phyloP scores from a whole-genome alignment of 1,140 invertebrate genomes.

The Drusus annulatus region DNA sequence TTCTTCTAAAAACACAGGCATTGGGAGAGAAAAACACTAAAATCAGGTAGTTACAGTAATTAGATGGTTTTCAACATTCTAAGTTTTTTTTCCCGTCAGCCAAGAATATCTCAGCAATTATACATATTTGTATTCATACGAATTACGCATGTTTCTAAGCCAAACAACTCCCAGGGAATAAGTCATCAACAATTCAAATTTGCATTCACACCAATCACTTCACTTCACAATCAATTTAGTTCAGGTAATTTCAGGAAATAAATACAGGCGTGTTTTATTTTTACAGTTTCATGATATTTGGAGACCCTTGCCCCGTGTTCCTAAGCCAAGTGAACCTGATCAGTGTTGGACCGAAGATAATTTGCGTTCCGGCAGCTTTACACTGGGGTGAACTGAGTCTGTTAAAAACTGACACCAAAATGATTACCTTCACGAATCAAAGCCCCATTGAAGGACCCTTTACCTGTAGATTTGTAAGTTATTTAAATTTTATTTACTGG shows the following conservation, averaged over 20 bases:
- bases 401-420: constrained; percentile 6
- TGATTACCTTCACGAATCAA: not conserved
- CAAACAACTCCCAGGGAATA: too few species aligned
- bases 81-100: too few species aligned
- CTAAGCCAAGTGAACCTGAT: constrained; percentile 15
- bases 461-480: constrained; percentile 16
- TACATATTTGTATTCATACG: too few species aligned
- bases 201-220: too few species aligned
- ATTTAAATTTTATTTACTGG: too few species aligned
- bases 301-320: constrained; percentile 1
- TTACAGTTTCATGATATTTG: constrained; percentile 24
- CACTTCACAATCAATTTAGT: too few species aligned
- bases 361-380: not conserved
- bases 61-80: too few species aligned
- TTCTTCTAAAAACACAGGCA: constrained; percentile 8
- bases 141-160: too few species aligned
- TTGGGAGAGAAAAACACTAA: constrained; percentile 16
- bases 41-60: not conserved
- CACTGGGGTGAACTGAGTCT: constrained; percentile 36
- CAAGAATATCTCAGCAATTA: too few species aligned
- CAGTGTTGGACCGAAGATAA: constrained; percentile 7
- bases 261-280: too few species aligned
- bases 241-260: too few species aligned
- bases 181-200: too few species aligned
- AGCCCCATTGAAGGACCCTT: not conserved